These are phyloP conservation scores for Harpagoxenus sublaevis DNA, from an alignment of 2,888 invertebrate genomes.

Conservation along the genomic window DNA sequence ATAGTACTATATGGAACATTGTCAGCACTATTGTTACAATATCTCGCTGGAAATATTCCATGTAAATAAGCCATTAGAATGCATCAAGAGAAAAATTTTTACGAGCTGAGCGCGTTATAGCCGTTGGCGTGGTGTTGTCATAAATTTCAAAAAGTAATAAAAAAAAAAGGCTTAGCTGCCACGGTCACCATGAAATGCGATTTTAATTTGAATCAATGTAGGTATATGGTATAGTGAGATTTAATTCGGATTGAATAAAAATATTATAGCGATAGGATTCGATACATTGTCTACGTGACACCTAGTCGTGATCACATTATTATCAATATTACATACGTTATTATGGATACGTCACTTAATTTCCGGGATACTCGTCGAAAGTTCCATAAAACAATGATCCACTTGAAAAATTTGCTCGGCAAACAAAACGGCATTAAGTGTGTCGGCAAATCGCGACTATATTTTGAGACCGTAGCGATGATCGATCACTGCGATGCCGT, in stretches of 20 bases:
- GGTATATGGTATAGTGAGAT: background rate
- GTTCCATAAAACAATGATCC: background rate
- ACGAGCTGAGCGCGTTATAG: background rate
- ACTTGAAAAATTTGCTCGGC: conserved; percentile 13
- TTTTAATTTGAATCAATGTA: conserved; percentile 33
- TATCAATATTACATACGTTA: conserved; percentile 1
- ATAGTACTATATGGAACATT: background rate
- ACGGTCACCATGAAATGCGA: conserved; percentile 1
- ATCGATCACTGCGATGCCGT: conserved; percentile 41
- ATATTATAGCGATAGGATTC: background rate
- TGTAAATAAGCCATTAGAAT: conserved; percentile 24
- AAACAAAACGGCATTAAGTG: conserved; percentile 27
- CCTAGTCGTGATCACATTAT: background rate
- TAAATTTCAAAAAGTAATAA: conserved; percentile 39
- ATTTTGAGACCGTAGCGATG: conserved; percentile 26
- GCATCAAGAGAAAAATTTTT: conserved; percentile 28
- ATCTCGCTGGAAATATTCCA: background rate
- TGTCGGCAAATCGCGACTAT: conserved; percentile 25
- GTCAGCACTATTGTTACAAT: background rate
- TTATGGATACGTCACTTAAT: conserved; percentile 14
- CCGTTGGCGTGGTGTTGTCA: background rate
- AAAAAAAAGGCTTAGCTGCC: background rate
- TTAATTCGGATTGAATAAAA: conserved; percentile 8
- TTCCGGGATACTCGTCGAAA: background rate
- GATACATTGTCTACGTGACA: background rate